Conservation (phyloP, 1,140 invertebrate species). For the Leucophenga varia region DNA sequence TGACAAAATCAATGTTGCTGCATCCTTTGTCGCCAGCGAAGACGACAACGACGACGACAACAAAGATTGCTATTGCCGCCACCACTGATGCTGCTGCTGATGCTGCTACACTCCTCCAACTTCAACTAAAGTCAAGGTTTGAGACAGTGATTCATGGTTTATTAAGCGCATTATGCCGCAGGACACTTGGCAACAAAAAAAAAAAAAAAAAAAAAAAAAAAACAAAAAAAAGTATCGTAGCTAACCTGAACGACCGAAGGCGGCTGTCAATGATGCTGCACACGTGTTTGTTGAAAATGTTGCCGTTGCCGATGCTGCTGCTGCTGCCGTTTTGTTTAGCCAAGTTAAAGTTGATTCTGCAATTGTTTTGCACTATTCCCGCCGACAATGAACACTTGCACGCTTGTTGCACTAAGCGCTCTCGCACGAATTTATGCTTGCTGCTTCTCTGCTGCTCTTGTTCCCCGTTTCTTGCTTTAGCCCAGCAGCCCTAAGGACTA, state of each 20-base stretch:
- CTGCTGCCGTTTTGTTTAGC: constrained; percentile 12
- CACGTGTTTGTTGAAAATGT: constrained; percentile 8
- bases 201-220: constrained; percentile 18
- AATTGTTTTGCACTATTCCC: too few species aligned
- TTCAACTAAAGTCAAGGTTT: constrained; percentile 36
- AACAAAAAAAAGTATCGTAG: constrained; percentile 11
- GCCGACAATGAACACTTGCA: background rate
- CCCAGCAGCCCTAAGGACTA: too few species aligned
- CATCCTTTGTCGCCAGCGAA: constrained; percentile 14
- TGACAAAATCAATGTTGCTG: constrained; percentile 55
- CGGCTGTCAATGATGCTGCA: constrained; percentile 26
- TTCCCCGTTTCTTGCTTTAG: too few species aligned
- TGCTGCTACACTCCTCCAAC: constrained; percentile 36
- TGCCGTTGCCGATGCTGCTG: constrained; percentile 18
- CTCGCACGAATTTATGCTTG: background rate
- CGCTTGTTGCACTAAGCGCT: background rate
- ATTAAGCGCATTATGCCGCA: constrained; percentile 56
- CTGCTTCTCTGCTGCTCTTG: background rate
- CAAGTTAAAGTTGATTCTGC: too few species aligned
- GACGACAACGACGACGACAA: background rate
- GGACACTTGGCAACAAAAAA: constrained; percentile 35
- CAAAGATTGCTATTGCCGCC: constrained; percentile 19
- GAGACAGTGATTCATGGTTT: constrained; percentile 56
- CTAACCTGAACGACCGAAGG: too few species aligned
- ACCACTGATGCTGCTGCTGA: constrained; percentile 6